These are phyloP conservation scores for Glaucomys volans DNA, from an alignment of 2,113 vertebrate genomes.

Conservation along the genomic window DNA sequence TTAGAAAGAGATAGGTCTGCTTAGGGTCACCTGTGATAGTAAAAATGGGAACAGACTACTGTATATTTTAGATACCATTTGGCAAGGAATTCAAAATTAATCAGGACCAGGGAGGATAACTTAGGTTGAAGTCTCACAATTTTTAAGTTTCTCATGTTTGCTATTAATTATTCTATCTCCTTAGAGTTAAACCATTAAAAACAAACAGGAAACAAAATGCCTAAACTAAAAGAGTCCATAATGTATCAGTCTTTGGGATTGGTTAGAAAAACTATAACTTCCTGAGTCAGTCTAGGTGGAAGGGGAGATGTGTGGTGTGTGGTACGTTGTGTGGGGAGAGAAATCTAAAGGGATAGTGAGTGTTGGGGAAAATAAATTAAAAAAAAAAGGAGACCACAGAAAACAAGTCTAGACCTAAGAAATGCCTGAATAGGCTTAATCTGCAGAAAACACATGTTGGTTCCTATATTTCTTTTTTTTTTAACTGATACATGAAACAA, in stretches of 20 bases:
- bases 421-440: background rate
- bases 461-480: background rate
- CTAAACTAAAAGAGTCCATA: background rate
- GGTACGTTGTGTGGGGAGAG: background rate
- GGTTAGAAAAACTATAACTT: slow-evolving; percentile 28
- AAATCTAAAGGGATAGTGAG: slow-evolving; percentile 5
- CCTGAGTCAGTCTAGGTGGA: background rate
- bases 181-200: background rate
- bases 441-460: background rate
- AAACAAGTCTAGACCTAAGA: slow-evolving; percentile 1
- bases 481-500: background rate
- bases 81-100: slow-evolving; percentile 23
- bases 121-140: background rate
- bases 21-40: background rate
- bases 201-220: background rate
- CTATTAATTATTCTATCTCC: slow-evolving; percentile 38
- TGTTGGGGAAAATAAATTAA: background rate
- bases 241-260: background rate
- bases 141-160: background rate
- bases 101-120: slow-evolving; percentile 21
- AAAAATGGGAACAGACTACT: background rate
- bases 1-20: background rate
- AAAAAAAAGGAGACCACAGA: slow-evolving; percentile 25
- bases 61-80: background rate
- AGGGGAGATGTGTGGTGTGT: background rate